Conservation (phyloP, 2,888 invertebrate species). For the Ennomos quercinarius region DNA sequence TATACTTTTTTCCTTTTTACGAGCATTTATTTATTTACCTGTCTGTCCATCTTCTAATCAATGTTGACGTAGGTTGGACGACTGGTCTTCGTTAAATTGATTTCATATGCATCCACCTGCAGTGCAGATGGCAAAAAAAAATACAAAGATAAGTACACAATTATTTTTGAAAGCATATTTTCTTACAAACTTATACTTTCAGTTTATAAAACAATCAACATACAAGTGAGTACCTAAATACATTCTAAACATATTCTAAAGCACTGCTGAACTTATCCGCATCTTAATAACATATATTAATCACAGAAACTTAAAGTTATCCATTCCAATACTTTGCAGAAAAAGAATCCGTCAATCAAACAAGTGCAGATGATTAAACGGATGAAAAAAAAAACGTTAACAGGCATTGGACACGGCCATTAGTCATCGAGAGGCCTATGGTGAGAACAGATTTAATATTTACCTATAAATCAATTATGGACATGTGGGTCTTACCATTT, state of each 20-base stretch:
- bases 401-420: conserved; percentile 67
- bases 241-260: too few relatives aligned
- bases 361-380: conserved; percentile 63
- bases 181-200: too few relatives aligned
- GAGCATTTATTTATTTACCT: conserved; percentile 8
- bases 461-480: conserved; percentile 82
- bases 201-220: too few relatives aligned
- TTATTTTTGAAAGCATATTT: too few relatives aligned
- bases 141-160: too few relatives aligned
- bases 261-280: too few relatives aligned
- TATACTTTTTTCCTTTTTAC: conserved; percentile 25
- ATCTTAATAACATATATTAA: neutral
- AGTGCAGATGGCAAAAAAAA: conserved; percentile 2
- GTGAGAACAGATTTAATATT: conserved; percentile 83
- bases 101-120: conserved; percentile 6
- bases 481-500: conserved; percentile 69
- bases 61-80: conserved; percentile 6
- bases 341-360: conserved; percentile 70
- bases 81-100: neutral
- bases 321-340: conserved; percentile 42
- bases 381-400: conserved; percentile 70
- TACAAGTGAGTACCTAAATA: too few relatives aligned
- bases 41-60: conserved; percentile 19
- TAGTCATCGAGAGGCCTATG: conserved; percentile 64
- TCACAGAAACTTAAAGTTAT: neutral